phyloP scores from a whole-genome alignment of 2,113 vertebrate genomes.

The Sorex fumeus region DNA sequence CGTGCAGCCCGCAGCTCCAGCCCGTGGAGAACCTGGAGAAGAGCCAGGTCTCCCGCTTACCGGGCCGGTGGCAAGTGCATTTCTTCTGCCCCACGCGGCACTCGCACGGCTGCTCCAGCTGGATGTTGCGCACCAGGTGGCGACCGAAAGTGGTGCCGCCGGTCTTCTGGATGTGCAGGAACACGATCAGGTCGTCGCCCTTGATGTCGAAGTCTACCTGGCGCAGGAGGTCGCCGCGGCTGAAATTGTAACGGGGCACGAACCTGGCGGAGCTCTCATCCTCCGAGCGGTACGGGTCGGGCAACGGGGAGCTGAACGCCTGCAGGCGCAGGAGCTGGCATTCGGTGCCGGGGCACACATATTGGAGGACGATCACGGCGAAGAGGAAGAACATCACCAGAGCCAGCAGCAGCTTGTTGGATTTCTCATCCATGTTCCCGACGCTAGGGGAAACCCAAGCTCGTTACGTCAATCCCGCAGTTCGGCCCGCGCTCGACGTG shows the following conservation, averaged over 20 bases:
- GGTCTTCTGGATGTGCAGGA: constrained; percentile 98
- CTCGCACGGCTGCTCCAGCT: constrained; percentile 97
- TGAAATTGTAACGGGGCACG: constrained; percentile 95
- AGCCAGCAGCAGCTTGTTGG: constrained; percentile 92
- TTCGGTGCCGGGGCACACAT: constrained; percentile 95
- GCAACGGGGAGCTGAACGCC: constrained; percentile 87
- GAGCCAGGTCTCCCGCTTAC: constrained; percentile 97
- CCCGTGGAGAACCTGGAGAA: constrained; percentile 97
- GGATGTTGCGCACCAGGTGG: constrained; percentile 96
- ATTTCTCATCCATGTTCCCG: constrained; percentile 97
- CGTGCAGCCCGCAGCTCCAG: constrained; percentile 96
- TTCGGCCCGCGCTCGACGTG: constrained; percentile 65
- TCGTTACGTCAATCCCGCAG: constrained; percentile 85
- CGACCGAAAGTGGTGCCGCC: constrained; percentile 95
- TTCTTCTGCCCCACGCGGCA: constrained; percentile 98
- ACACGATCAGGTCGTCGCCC: constrained; percentile 97
- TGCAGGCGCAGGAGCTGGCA: constrained; percentile 93
- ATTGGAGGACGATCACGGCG: constrained; percentile 95
- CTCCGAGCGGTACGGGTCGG: constrained; percentile 95
- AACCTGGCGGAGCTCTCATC: constrained; percentile 94
- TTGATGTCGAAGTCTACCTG: constrained; percentile 95
- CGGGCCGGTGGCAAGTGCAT: constrained; percentile 96
- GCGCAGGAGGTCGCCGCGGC: constrained; percentile 91
- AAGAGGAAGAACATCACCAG: constrained; percentile 95
- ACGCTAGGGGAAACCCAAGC: constrained; percentile 83